Conservation (phyloP, 2,113 vertebrate genomes). For the Clarias batrachus region DNA sequence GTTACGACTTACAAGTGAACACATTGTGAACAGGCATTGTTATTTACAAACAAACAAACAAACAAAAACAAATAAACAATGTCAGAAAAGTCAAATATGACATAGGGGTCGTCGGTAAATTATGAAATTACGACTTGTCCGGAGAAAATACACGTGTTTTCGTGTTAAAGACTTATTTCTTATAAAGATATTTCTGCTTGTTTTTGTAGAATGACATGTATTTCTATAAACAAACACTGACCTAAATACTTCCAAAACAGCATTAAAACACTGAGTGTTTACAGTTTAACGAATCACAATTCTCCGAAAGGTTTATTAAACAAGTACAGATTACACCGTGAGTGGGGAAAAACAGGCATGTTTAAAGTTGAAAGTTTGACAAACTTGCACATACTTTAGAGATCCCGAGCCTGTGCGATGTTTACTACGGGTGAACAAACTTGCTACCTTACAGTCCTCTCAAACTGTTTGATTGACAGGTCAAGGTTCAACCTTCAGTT, state of each 20-base stretch:
- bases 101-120: neutral
- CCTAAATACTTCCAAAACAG: neutral
- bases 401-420: conserved; percentile 50
- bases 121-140: neutral
- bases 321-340: neutral
- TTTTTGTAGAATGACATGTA: neutral
- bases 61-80: neutral
- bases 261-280: neutral
- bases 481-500: too few relatives aligned
- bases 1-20: neutral
- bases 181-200: neutral
- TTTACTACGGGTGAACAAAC: conserved; percentile 47
- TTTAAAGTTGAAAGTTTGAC: conserved; percentile 13
- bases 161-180: too few relatives aligned
- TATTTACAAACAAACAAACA: too few relatives aligned
- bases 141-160: neutral
- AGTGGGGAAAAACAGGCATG: neutral
- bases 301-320: neutral
- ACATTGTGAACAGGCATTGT: neutral
- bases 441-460: conserved; percentile 29
- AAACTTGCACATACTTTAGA: conserved; percentile 66
- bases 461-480: conserved; percentile 40
- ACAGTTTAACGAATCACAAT: neutral
- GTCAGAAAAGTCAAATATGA: neutral
- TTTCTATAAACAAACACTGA: neutral